Evolutionary conservation across 2,113 vertebrate species (phyloP), one percentile per base, ranked within the genome.

Genomic region (Entosphenus tridentatus): DNA sequence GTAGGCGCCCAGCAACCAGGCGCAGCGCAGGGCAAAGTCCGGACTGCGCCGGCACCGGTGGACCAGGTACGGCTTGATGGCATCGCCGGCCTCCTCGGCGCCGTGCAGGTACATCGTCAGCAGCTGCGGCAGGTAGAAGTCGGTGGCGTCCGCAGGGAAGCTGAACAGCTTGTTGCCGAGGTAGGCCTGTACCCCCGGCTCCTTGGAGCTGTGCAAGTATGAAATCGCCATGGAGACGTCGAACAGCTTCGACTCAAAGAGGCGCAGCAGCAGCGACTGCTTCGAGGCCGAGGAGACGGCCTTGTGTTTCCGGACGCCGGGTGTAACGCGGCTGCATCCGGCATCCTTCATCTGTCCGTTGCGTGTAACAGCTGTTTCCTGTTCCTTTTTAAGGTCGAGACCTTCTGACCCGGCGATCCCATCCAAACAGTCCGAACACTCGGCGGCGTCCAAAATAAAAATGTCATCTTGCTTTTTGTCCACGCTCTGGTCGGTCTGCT

Each of bases 81-180:
- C 91, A 1, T 96, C 91, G 0, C 91, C 91, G 9, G 95, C 89
- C 1, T 93, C 89, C 78, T 93, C 89, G 12, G 93, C 91, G 89
- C 93, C 95, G 80, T 96, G 88, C 67, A 96, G 87, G 82, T 96
- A 96, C 91, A 96, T 95, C 74, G 90, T 96, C 56, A 96, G 89
- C 57, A 96, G 79, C 82, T 96, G 91, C 0, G 91, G 91, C 70
- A 96, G 82, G 76, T 87, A 96, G 75, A 95, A 96, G 74, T 89
- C 91, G 76, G 95, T 89, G 0, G 93, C 87, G 7, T 89, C 88
- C 4, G 89, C 70, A 0, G 82, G 77, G 73, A 96, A 96, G 77
- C 81, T 92, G 80, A 96, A 96, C 4, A 96, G 80, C 1, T 89
- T 76, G 74, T 96, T 95, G 2, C 91, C 91, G 1, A 96, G 95